phyloP scores from a whole-genome alignment of 1,140 invertebrate genomes.

The Drosophila trapezifrons region DNA sequence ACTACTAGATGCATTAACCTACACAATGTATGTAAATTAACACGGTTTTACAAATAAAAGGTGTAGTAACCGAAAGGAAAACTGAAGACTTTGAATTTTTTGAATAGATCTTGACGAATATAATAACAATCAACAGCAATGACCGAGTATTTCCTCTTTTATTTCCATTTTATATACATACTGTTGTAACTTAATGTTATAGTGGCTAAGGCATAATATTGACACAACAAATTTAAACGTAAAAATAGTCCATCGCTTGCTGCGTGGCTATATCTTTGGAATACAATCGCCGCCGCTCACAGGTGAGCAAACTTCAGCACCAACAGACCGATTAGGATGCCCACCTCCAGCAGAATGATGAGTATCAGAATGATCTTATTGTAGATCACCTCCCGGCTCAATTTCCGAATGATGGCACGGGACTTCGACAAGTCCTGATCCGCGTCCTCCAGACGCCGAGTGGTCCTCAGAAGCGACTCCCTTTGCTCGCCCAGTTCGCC shows the following conservation, averaged over 20 bases:
- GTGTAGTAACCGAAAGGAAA: no score
- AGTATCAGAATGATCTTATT: slow-evolving; percentile 85
- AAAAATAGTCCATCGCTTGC: slow-evolving; percentile 1
- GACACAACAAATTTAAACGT: slow-evolving; percentile 18
- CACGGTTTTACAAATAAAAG: neutral
- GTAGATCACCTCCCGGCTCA: slow-evolving; percentile 85
- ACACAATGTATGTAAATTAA: neutral
- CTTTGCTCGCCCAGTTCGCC: slow-evolving; percentile 84
- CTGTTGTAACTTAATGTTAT: slow-evolving; percentile 8
- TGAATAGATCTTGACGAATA: no score
- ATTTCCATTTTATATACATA: slow-evolving; percentile 11
- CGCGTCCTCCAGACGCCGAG: slow-evolving; percentile 84
- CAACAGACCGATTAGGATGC: slow-evolving; percentile 66
- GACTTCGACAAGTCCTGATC: slow-evolving; percentile 84
- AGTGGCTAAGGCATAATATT: slow-evolving; percentile 9
- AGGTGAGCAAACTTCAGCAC: slow-evolving; percentile 70
- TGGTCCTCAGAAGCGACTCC: slow-evolving; percentile 84
- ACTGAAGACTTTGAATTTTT: no score
- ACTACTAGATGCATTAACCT: slow-evolving; percentile 43
- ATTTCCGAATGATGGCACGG: slow-evolving; percentile 78
- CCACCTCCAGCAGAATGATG: slow-evolving; percentile 85
- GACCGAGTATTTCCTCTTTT: neutral
- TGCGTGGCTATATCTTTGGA: slow-evolving; percentile 42
- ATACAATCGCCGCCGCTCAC: slow-evolving; percentile 26
- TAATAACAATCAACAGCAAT: neutral